Evolutionary conservation across 2,113 vertebrate species (phyloP), one percentile per base, ranked within the genome.

Genomic region (Taurulus bubalis): DNA sequence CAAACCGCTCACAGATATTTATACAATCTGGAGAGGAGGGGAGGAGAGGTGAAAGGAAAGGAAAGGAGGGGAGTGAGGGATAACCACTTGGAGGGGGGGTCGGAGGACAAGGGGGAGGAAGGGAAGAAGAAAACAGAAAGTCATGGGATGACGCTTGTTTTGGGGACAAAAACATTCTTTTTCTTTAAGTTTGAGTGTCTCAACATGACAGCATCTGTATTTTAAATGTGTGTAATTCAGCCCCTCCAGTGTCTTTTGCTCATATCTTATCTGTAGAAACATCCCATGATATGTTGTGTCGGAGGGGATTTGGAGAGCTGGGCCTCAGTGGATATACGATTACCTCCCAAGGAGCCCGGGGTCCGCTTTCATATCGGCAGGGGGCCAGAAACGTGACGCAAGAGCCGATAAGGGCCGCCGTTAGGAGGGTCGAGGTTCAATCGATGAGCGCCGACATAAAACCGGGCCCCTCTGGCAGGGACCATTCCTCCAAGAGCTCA

Each of bases 1-100:
- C 63, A 38, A 22, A 82, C 86, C 30, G 88, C 85, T 89, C 89
- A 24, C 89, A 70, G 93, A 88, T 96, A 95, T 95, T 95, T 96
- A 95, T 96, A 95, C 90, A 86, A 77, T 87, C 90, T 82, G 91
- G 83, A 82, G 59, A 79, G 68, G 85, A 84, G 47, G 45, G 45
- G 75, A 76, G n/a, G 74, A 84, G 76, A 84, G 84, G 64, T 82
- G 90, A 87, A 80, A 77, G 84, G 80, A 75, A 64, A 83, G 66
- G 71, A 75, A 79, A 63, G 71, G 80, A 85, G 77, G 59, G 58
- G 45, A 51, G 53, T 30, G 3, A 63, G 69, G 49, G 63, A 56
- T 56, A 51, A 3, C 40, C 82, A 36, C 20, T 20, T n/a, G 60
- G 45, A 20, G 60, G 28, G 64, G 60, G 79, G 71, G 22, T 32